These are phyloP conservation scores for Heliocidaris erythrogramma DNA, from an alignment of 35 echinoderm and acorn worm species.

Conservation along the genomic window DNA sequence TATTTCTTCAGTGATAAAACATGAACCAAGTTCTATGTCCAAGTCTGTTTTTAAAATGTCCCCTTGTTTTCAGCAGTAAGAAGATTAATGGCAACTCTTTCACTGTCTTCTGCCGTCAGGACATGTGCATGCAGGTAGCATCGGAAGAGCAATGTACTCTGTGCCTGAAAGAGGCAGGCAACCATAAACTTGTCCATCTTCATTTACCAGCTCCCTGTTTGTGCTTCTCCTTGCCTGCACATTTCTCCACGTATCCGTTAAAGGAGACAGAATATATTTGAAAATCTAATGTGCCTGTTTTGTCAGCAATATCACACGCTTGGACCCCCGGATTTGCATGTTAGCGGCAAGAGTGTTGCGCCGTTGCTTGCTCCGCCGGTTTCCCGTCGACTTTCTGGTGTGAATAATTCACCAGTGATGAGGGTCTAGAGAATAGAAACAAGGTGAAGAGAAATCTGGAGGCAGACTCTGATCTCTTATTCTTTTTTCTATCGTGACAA, in stretches of 20 bases:
- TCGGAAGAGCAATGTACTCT: slow-evolving; percentile 32
- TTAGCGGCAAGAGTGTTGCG: neutral
- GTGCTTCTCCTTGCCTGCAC: slow-evolving; percentile 16
- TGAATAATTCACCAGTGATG: slow-evolving; percentile 19
- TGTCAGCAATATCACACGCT: slow-evolving; percentile 36
- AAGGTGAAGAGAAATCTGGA: neutral
- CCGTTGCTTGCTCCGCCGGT: neutral
- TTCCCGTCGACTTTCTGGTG: neutral
- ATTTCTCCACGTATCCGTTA: slow-evolving; percentile 35
- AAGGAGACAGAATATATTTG: slow-evolving; percentile 45
- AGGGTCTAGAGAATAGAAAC: neutral
- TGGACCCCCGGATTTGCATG: slow-evolving; percentile 37
- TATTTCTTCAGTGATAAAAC: too few relatives aligned
- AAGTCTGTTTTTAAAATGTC: too few relatives aligned
- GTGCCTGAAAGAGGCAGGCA: neutral
- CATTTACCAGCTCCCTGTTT: slow-evolving; percentile 34
- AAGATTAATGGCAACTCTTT: neutral
- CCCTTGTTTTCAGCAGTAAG: neutral
- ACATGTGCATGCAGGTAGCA: neutral
- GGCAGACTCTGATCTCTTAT: neutral
- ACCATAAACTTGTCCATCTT: slow-evolving; percentile 45
- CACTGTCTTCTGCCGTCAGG: neutral
- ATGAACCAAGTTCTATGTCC: too few relatives aligned
- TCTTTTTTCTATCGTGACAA: neutral
- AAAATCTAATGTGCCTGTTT: slow-evolving; percentile 41